Conservation (phyloP, 1,140 invertebrate genomes). For the Cydia amplana region DNA sequence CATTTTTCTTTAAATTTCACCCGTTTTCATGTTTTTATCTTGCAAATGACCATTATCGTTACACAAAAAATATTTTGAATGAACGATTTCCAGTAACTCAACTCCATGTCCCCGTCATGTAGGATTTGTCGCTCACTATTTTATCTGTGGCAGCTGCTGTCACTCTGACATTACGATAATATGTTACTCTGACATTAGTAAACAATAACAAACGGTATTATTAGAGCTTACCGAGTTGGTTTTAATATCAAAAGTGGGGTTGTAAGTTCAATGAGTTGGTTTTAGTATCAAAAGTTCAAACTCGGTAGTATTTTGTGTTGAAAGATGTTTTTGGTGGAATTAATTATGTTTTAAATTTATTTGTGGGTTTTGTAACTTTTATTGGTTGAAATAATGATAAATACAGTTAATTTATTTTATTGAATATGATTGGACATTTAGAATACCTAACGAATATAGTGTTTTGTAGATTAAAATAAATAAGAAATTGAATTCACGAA, state of each 20-base stretch:
- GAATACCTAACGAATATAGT: no score
- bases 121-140: constrained; percentile 16
- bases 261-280: neutral
- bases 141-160: constrained; percentile 23
- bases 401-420: no score
- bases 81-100: neutral
- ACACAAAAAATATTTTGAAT: neutral
- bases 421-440: no score
- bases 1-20: no score
- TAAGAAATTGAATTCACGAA: no score
- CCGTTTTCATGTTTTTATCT: no score
- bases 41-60: no score
- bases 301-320: neutral
- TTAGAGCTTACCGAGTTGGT: neutral
- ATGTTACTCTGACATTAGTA: constrained; percentile 15
- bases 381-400: no score
- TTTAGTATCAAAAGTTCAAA: constrained; percentile 6
- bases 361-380: neutral
- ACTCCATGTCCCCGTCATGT: neutral
- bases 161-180: constrained; percentile 8
- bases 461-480: no score
- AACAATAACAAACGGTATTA: constrained; percentile 15
- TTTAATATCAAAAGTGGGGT: neutral
- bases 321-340: neutral
- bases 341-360: neutral